Evolutionary conservation across 2,797 vertebrate species (phyloP), one percentile per base, ranked within the genome.

Genomic region (Jordanella pulchra): DNA sequence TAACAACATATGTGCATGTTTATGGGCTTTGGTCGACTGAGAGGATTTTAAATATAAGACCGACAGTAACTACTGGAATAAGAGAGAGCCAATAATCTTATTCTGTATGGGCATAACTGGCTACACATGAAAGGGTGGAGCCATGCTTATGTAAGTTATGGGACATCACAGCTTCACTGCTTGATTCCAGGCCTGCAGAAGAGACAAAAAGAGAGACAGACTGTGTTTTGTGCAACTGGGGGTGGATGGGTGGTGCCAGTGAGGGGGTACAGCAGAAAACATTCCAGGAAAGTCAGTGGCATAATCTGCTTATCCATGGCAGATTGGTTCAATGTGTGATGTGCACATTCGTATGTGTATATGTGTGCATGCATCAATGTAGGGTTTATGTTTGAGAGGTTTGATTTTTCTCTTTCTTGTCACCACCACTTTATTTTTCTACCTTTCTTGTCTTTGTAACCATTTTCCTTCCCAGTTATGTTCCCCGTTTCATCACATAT

Each of bases 281-380:
- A 84, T 93, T 92, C 90, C 89, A 91, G 90, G 86, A 92, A 93
- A 92, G 88, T 89, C 90, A 78, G 76, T 86, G 76, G 85, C 84
- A 87, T 94, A 95, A 94, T 94, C 93, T 92, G 86, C 91, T 95
- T 92, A 93, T 90, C 90, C 89, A 81, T 83, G 81, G 86, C 91
- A 91, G 89, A 93, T 88, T 93, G 91, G 82, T 89, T 81, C 69
- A 81, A 48, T 83, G 86, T 80, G 86, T 79, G 83, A 86, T 79
- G 83, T 83, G 69, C 65, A 42, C 45, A 66, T 75, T 74, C 67
- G 14, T 27, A 48, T 69, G 73, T 35, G 1, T 7, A 54, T 21
- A 25, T 39, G 51, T 25, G 64, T 69, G 39, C 39, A 28, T 63
- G 25, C 58, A 61, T 63, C 23, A 12, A 63, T 63, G 35, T 63